Conservation (phyloP, 2,888 invertebrate species). For the Tipula helvola region DNA sequence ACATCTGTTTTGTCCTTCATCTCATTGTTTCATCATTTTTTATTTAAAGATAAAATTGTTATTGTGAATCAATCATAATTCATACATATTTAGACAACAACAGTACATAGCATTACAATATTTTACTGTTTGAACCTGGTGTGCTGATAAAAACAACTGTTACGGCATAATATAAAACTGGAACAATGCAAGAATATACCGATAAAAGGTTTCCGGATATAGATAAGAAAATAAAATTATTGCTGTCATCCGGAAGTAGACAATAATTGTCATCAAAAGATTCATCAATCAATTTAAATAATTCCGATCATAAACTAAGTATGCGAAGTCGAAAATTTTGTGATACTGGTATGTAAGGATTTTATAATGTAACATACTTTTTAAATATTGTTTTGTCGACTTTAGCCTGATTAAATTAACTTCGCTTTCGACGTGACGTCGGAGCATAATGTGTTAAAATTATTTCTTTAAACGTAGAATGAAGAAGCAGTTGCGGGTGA, state of each 20-base stretch:
- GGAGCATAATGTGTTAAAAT: too few species aligned
- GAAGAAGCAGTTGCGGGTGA: too few species aligned
- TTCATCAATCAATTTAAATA: neutral
- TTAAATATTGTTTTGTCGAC: too few species aligned
- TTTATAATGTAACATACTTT: too few species aligned
- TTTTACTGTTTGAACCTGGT: neutral
- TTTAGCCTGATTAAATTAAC: too few species aligned
- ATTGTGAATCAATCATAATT: neutral
- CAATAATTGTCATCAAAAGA: neutral
- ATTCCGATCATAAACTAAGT: neutral
- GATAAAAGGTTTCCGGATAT: neutral
- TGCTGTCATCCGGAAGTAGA: neutral
- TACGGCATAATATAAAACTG: neutral
- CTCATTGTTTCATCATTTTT: neutral
- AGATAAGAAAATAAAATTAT: neutral
- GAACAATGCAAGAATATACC: neutral
- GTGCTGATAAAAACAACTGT: neutral
- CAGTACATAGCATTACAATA: neutral
- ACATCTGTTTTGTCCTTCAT: neutral
- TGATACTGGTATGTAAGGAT: neutral
- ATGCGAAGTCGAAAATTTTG: conserved; percentile 10
- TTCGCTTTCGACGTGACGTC: too few species aligned
- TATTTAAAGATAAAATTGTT: neutral
- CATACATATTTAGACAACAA: neutral
- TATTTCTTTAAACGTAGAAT: too few species aligned